Evolutionary conservation across 2,888 invertebrate genomes (phyloP).

Genomic region (Cremastinae sp.): DNA sequence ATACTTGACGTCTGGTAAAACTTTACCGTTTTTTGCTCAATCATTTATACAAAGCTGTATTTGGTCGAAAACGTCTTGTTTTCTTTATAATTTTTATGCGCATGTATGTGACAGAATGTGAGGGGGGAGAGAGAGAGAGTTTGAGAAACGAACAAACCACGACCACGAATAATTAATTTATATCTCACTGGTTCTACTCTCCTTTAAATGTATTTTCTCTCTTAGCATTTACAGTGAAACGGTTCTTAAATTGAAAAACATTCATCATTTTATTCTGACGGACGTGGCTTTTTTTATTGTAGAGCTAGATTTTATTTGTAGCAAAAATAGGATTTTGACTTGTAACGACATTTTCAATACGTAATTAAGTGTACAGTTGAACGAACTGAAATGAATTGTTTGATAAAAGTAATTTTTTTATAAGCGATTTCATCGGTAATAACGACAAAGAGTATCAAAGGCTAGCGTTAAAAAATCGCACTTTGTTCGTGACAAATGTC

Average conservation of each 20-base stretch:
- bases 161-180: conserved; percentile 15
- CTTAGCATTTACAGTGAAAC: neutral
- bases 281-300: too few species aligned
- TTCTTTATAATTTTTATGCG: conserved; percentile 4
- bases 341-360: too few species aligned
- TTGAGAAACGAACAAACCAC: conserved; percentile 37
- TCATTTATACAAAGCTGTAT: conserved; percentile 41
- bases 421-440: neutral
- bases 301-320: too few species aligned
- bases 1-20: conserved; percentile 21
- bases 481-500: conserved; percentile 1
- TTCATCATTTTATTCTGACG: too few species aligned
- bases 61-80: conserved; percentile 50
- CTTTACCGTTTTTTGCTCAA: conserved; percentile 49
- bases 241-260: too few species aligned
- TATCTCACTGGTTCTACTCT: neutral
- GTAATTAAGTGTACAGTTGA: too few species aligned
- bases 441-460: neutral
- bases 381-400: too few species aligned
- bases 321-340: too few species aligned
- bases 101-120: neutral
- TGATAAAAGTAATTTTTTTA: too few species aligned
- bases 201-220: neutral
- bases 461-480: conserved; percentile 3
- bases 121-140: conserved; percentile 13